Base-by-base conservation (phyloP, 2,888 invertebrate genomes). In the Cheilosia soror region DNA sequence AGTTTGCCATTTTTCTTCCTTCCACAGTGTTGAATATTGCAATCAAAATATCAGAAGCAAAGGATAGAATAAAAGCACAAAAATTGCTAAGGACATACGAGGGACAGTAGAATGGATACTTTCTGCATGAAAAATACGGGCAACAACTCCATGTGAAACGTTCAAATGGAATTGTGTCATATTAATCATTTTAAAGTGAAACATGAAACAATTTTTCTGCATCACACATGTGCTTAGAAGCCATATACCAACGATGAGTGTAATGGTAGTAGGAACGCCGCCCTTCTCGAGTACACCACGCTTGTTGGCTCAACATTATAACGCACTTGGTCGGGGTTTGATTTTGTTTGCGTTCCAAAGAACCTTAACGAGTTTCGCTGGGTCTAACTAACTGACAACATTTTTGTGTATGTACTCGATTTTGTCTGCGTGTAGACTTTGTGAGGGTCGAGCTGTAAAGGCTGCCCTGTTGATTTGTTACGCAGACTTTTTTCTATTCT, bases 101-200 rank as follows among this genome's bases (percentile, higher is more conserved):
- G 47, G 68, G 47, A 53, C 42, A 68, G 44, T 44, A 55, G 60
- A 37, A 57, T 33, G 63, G 40, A 78, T 49, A 78, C 69, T 49
- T 57, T 78, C 47, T 25, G 47, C 47, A 57, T 78, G 69, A 78
- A 77, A 77, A 77, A 72, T 79, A 73, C 42, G 69, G 57, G 53
- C 58, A 84, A 79, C 79, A 84, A 78, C 63, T 79, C 73, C 51
- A 51, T 75, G 73, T 66, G 69, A 60, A 79, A 69, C 58, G 69
- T 79, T 79, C 69, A 79, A 79, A 79, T 79, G 65, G 68, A 65
- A 79, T 71, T 58, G 60, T 75, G 51, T 60, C 60, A 40, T 69
- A 75, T 84, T 80, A 75, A 84, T 84, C 79, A 84, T 79, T 75
- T 63, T 65, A 69, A 58, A 84, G 73, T 79, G 79, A 84, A 84